A percentile compares a stretch with the other conserved stretches of the same genome.
phyloP scores from a whole-genome alignment of 2,113 vertebrate species.

The Gymnorhina tibicen region DNA sequence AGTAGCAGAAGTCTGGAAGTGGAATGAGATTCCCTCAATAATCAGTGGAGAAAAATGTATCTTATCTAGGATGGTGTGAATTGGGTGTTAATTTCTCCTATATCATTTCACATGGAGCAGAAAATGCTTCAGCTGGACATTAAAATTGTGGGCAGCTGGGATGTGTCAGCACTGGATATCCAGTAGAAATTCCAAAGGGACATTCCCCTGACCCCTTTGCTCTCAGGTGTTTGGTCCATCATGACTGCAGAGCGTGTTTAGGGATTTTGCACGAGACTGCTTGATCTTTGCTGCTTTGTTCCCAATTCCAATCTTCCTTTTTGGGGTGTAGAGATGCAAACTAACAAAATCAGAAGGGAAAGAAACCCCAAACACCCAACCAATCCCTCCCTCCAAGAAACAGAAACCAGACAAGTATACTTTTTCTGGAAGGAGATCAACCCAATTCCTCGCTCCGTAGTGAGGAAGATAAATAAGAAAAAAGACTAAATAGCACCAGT shows the following conservation, averaged over 20 bases:
- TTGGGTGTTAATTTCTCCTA: neutral
- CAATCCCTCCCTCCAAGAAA: fast-evolving
- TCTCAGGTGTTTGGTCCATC: neutral
- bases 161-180: neutral
- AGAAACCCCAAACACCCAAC: fast-evolving
- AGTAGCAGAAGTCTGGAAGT: neutral
- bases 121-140: neutral
- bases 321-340: neutral
- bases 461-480: neutral
- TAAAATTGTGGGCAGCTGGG: neutral
- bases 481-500: neutral
- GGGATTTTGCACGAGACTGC: neutral
- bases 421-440: neutral
- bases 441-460: fast-evolving
- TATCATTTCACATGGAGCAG: neutral
- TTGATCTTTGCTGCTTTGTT: neutral
- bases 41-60: neutral
- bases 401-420: neutral
- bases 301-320: neutral
- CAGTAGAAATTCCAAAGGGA: neutral
- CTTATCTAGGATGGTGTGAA: neutral
- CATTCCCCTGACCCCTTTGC: neutral
- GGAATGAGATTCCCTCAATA: neutral
- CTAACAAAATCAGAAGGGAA: fast-evolving
- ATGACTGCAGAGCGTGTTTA: neutral